Percentiles rank a stretch among this genome's conserved stretches.
Conservation (phyloP, 2,888 invertebrate genomes). For the Himalopsyche japonica region DNA sequence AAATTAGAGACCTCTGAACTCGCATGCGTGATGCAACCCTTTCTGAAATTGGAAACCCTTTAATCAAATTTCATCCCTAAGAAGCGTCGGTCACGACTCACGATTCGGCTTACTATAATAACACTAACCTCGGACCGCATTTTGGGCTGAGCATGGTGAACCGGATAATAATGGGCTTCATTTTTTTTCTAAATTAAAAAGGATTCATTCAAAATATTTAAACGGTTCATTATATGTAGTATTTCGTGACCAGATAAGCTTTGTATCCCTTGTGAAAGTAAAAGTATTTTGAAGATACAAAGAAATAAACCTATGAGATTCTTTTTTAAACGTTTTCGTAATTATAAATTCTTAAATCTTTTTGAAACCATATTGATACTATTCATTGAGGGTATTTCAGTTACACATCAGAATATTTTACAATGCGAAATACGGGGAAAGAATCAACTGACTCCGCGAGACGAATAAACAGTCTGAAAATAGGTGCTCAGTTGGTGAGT, state of each 20-base stretch:
- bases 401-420: no score
- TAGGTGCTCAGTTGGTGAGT: no score
- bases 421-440: no score
- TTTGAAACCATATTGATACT: no score
- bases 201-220: neutral
- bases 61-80: conserved; percentile 33
- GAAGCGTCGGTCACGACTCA: conserved; percentile 27
- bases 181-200: neutral
- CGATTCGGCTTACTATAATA: neutral
- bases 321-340: no score
- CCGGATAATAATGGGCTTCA: conserved; percentile 18
- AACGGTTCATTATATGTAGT: neutral
- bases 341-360: no score
- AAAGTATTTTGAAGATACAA: neutral
- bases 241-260: neutral
- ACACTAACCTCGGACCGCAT: neutral
- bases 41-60: conserved; percentile 14
- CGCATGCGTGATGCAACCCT: conserved; percentile 16
- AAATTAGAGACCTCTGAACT: conserved; percentile 23
- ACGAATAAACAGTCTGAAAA: no score
- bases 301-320: no score
- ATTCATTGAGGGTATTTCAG: no score
- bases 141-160: conserved; percentile 21
- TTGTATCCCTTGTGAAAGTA: neutral
- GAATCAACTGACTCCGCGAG: no score